Conservation (phyloP, 2,888 invertebrate genomes). For the Empis stercorea region DNA sequence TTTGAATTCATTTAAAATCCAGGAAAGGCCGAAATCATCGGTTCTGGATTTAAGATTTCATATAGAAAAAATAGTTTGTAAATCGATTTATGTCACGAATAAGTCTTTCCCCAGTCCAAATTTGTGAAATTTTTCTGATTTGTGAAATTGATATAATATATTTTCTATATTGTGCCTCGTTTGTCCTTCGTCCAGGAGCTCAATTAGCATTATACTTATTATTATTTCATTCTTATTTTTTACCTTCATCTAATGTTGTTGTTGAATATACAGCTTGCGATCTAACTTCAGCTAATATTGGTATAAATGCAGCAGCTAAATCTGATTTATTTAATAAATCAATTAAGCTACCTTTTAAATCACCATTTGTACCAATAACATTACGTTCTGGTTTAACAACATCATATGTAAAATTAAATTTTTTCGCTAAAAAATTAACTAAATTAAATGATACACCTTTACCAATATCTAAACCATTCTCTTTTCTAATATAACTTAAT, state of each 20-base stretch:
- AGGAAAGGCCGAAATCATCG: too few relatives aligned
- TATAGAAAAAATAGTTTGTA: too few relatives aligned
- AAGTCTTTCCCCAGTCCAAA: too few relatives aligned
- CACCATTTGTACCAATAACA: slow-evolving; percentile 41
- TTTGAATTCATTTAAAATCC: too few relatives aligned
- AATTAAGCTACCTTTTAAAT: slow-evolving; percentile 43
- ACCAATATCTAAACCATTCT: slow-evolving; percentile 46
- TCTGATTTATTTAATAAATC: slow-evolving; percentile 61
- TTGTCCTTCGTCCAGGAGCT: too few relatives aligned
- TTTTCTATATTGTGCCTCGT: too few relatives aligned
- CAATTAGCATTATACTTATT: too few relatives aligned
- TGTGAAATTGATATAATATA: too few relatives aligned
- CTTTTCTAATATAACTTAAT: slow-evolving; percentile 41
- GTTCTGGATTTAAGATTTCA: too few relatives aligned
- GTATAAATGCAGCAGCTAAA: slow-evolving; percentile 65
- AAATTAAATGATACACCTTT: slow-evolving; percentile 61
- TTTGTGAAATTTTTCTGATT: too few relatives aligned
- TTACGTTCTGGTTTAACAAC: slow-evolving; percentile 50
- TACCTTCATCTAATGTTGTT: slow-evolving; percentile 50
- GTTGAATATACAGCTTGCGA: slow-evolving; percentile 44
- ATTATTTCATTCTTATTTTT: too few relatives aligned
- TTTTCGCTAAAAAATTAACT: slow-evolving; percentile 50
- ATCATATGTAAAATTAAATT: slow-evolving; percentile 62
- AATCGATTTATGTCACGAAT: too few relatives aligned
- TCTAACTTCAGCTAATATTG: slow-evolving; percentile 46